A percentile compares a stretch with the other conserved stretches of the same genome.
These are phyloP conservation scores for Dendrolimus punctatus DNA, from an alignment of 1,140 invertebrate species.

Conservation along the genomic window DNA sequence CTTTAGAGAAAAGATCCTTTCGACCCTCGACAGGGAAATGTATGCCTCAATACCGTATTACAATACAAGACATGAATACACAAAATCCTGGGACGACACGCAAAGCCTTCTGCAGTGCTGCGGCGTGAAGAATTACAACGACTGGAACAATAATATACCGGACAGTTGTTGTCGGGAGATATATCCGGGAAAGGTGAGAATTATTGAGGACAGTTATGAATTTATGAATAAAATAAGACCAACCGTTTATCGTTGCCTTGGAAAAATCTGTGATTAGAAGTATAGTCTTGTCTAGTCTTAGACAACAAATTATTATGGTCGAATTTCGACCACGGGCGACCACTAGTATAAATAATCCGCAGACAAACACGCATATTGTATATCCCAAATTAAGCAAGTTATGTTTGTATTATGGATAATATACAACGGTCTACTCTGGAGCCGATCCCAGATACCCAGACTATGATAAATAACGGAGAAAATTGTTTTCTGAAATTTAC, in stretches of 20 bases:
- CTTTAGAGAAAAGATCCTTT: conserved; percentile 84
- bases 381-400: no score
- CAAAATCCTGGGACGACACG: conserved; percentile 87
- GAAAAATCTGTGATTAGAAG: not conserved
- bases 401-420: no score
- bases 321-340: no score
- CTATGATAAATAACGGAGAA: no score
- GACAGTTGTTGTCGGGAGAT: conserved; percentile 85
- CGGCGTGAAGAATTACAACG: conserved; percentile 80
- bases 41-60: conserved; percentile 81
- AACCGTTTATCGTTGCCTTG: not conserved
- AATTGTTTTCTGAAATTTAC: no score
- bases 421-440: no score
- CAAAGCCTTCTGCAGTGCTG: conserved; percentile 88
- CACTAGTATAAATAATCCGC: no score
- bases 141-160: conserved; percentile 85
- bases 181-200: conserved; percentile 72
- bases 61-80: conserved; percentile 77
- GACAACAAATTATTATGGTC: no score
- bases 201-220: not conserved
- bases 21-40: conserved; percentile 85
- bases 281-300: no score
- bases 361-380: no score
- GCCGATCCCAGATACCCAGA: no score
- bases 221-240: not conserved